Evolutionary conservation across 2,113 vertebrate species (phyloP).

Genomic region (Takifugu flavidus): DNA sequence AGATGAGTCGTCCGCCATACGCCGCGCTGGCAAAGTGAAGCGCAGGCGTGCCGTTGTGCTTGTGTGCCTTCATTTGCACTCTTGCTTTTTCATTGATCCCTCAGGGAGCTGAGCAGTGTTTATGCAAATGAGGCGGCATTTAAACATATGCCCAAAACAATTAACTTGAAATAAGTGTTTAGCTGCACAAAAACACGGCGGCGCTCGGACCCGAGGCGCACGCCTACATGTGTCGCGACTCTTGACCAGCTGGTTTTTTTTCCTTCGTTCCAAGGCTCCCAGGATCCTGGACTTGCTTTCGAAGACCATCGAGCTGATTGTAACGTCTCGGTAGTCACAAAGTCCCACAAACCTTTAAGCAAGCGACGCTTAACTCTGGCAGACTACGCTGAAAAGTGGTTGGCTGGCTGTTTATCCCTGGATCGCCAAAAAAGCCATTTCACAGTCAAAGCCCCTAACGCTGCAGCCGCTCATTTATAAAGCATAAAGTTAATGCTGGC

Average conservation of each 20-base stretch:
- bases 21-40: constrained; percentile 42
- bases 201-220: neutral
- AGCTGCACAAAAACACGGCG: constrained; percentile 39
- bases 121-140: constrained; percentile 69
- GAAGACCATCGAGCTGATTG: constrained; percentile 26
- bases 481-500: constrained; percentile 30
- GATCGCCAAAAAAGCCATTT: constrained; percentile 27
- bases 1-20: constrained; percentile 38
- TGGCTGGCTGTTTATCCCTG: constrained; percentile 7
- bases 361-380: constrained; percentile 10
- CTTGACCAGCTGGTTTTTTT: no score
- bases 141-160: constrained; percentile 62
- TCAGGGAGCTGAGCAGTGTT: constrained; percentile 62
- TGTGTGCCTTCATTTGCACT: constrained; percentile 14
- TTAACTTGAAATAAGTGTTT: constrained; percentile 63
- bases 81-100: constrained; percentile 54
- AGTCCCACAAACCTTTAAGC: constrained; percentile 25
- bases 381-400: constrained; percentile 20
- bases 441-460: constrained; percentile 24
- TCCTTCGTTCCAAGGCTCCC: constrained; percentile 1
- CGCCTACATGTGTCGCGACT: no score
- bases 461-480: constrained; percentile 47
- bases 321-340: constrained; percentile 22
- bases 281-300: constrained; percentile 17
- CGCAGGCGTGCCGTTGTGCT: constrained; percentile 15